Evolutionary conservation across 2,888 invertebrate species (phyloP).

Genomic region (Rotaria macrura): DNA sequence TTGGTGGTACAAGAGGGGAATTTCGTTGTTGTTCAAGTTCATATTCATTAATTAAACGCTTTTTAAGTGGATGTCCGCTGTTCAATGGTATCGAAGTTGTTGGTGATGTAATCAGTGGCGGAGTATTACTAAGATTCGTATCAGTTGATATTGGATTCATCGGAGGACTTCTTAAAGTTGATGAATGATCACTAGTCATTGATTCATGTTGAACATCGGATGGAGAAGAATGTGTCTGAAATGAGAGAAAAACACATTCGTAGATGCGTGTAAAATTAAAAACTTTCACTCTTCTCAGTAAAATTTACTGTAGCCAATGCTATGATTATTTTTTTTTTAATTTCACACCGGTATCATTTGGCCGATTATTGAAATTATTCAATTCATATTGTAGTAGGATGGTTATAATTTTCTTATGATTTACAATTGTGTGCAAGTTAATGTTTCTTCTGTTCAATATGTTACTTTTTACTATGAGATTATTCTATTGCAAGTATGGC

Average conservation of each 20-base stretch:
- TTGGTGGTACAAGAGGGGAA: not conserved
- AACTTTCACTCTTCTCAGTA: no score
- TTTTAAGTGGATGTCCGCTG: not conserved
- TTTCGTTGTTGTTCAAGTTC: slow-evolving; percentile 19
- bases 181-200: not conserved
- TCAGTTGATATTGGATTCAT: not conserved
- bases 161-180: not conserved
- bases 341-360: no score
- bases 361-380: no score
- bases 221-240: not conserved
- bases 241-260: not conserved
- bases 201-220: not conserved
- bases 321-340: no score
- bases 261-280: no score
- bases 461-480: no score
- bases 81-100: not conserved
- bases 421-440: no score
- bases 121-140: not conserved
- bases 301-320: no score
- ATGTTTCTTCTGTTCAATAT: no score
- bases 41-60: slow-evolving; percentile 12
- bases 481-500: no score
- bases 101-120: not conserved
- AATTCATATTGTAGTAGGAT: no score
- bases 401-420: no score